Conservation (phyloP, 2,113 vertebrate genomes). For the Callopanchax toddi region DNA sequence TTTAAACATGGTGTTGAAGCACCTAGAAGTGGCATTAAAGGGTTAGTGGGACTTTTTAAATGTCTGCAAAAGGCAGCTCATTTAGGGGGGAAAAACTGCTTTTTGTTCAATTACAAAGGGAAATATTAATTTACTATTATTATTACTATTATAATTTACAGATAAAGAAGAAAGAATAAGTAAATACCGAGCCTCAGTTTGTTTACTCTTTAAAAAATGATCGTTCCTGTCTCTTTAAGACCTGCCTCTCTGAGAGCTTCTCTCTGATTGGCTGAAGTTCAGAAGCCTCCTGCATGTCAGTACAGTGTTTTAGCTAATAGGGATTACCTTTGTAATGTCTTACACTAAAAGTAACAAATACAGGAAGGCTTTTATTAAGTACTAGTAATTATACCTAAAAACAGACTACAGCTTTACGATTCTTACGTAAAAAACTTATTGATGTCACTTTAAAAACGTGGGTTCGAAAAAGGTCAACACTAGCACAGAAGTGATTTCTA, state of each 20-base stretch:
- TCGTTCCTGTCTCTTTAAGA: background rate
- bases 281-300: background rate
- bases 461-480: background rate
- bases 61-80: too few species aligned
- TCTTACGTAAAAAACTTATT: too few species aligned
- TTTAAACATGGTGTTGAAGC: too few species aligned
- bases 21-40: too few species aligned
- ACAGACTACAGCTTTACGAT: background rate
- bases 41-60: too few species aligned
- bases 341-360: too few species aligned
- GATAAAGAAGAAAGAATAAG: background rate
- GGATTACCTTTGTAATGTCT: slow-evolving; percentile 6
- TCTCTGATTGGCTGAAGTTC: background rate
- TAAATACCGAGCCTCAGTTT: background rate
- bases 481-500: too few species aligned
- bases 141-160: too few species aligned
- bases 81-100: too few species aligned
- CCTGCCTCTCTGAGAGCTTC: background rate
- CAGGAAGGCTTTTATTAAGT: background rate
- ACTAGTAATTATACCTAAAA: background rate
- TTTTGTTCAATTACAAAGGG: too few species aligned
- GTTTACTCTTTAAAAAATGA: background rate
- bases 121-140: too few species aligned
- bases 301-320: background rate
- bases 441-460: too few species aligned